Percentiles rank a stretch among this genome's conserved stretches.
phyloP scores from a whole-genome alignment of 2,113 vertebrate genomes.

The Telmatochromis sp. region DNA sequence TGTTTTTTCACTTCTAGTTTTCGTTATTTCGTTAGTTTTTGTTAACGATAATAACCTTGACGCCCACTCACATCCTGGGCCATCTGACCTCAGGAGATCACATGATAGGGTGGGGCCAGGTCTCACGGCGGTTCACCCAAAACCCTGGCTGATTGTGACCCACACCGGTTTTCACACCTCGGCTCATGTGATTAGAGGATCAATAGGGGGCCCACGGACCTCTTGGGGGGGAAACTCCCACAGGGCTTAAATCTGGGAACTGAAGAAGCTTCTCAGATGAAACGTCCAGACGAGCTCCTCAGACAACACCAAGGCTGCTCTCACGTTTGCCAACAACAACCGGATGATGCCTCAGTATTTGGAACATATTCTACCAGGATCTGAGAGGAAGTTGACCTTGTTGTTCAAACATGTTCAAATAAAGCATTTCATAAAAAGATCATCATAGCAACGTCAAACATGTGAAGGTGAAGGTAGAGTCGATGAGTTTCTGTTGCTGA shows the following conservation, averaged over 20 bases:
- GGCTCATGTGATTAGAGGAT: neutral
- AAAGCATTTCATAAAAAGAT: neutral
- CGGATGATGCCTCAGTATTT: neutral
- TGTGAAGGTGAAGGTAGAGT: fast-evolving
- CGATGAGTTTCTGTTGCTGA: fast-evolving
- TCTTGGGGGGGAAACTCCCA: neutral
- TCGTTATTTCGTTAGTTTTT: no score
- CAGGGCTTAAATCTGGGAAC: neutral
- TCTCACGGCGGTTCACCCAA: fast-evolving
- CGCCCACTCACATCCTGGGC: neutral
- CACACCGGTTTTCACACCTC: neutral
- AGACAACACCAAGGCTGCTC: neutral
- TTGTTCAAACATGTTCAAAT: neutral
- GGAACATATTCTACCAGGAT: neutral
- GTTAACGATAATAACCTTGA: neutral
- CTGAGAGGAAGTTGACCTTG: neutral
- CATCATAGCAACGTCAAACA: neutral
- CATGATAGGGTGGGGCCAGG: neutral
- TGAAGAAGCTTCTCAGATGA: neutral
- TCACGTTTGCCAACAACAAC: neutral
- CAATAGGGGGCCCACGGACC: neutral
- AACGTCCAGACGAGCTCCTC: neutral
- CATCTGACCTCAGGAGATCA: neutral
- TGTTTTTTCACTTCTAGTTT: no score
- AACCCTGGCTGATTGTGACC: neutral